Evolutionary conservation across 2,113 vertebrate species (phyloP).

Genomic region (Amphiprion ocellaris): DNA sequence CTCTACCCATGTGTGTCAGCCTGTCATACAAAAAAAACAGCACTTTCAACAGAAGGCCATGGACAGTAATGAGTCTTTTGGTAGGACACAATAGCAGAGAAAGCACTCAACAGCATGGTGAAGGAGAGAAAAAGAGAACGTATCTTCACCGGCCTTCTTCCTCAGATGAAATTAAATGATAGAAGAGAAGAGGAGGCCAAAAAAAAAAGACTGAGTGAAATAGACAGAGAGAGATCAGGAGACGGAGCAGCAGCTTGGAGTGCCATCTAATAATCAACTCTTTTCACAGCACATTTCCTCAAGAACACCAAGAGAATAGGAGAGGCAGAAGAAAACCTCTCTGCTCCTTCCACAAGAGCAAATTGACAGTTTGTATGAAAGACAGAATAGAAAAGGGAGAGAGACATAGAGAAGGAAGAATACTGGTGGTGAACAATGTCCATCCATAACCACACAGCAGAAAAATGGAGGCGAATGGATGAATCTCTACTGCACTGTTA

Average conservation of each 20-base stretch:
- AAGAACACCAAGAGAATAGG: conserved; percentile 67
- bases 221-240: conserved; percentile 64
- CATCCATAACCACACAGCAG: conserved; percentile 39
- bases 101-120: conserved; percentile 66
- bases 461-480: conserved; percentile 28
- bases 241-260: conserved; percentile 73
- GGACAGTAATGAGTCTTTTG: conserved; percentile 79
- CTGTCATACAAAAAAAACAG: conserved; percentile 66
- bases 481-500: not conserved
- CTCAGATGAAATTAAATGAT: conserved; percentile 79
- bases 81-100: conserved; percentile 72
- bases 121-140: conserved; percentile 61
- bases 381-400: conserved; percentile 33
- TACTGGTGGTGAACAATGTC: conserved; percentile 36
- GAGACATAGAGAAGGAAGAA: conserved; percentile 15
- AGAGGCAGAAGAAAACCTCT: conserved; percentile 48
- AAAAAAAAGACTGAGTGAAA: conserved; percentile 58
- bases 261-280: conserved; percentile 80
- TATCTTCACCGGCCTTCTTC: conserved; percentile 72
- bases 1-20: conserved; percentile 40
- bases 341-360: conserved; percentile 52
- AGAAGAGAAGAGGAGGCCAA: conserved; percentile 42
- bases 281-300: conserved; percentile 74
- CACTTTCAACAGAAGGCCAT: conserved; percentile 62
- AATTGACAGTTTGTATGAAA: conserved; percentile 67